These are phyloP conservation scores for Rhea pennata DNA, from an alignment of 2,113 vertebrate genomes.

Conservation along the genomic window DNA sequence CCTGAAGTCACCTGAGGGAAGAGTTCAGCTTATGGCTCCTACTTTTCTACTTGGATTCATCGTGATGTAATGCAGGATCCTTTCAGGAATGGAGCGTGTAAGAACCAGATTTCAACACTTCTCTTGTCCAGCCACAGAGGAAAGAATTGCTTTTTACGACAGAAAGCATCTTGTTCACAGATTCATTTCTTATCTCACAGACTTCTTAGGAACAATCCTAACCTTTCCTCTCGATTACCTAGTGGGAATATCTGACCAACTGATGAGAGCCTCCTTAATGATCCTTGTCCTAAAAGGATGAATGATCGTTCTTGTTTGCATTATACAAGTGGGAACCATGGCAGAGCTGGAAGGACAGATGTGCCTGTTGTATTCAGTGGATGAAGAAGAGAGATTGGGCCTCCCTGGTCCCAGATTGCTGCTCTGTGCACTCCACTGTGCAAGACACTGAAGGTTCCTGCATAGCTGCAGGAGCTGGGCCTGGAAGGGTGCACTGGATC, in stretches of 20 bases:
- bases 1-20: not conserved
- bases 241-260: not conserved
- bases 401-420: rapidly evolving
- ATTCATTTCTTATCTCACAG: not conserved
- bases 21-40: rapidly evolving
- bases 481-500: not conserved
- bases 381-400: not conserved
- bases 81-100: not conserved
- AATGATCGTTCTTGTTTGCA: not conserved
- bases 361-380: not conserved
- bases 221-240: not conserved
- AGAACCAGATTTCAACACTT: not conserved
- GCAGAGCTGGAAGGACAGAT: not conserved
- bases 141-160: not conserved
- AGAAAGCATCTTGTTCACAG: not conserved
- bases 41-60: not conserved
- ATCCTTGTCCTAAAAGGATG: not conserved
- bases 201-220: not conserved
- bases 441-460: not conserved
- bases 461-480: not conserved
- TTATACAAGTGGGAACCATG: not conserved
- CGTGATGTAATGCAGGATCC: rapidly evolving
- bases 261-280: not conserved
- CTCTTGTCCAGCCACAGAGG: not conserved
- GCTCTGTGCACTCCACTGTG: not conserved